Evolutionary conservation across 1,140 invertebrate species (phyloP), one percentile per base, ranked within the genome.

Genomic region (Nebria ingens): DNA sequence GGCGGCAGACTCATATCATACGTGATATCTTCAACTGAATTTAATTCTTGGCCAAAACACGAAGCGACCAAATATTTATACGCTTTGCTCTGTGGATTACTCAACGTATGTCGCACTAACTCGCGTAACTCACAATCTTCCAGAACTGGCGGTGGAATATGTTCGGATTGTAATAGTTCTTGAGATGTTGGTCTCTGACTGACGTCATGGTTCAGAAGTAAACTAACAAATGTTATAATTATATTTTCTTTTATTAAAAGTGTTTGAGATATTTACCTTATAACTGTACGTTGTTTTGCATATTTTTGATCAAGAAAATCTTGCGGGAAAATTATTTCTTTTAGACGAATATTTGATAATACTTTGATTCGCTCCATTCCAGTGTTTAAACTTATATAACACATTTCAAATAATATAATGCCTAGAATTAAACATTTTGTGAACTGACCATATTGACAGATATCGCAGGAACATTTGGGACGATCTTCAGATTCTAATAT

Each of bases 351-450:
- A 60, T 81, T 80, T 21, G 76, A 73, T 17, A 96, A 73, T 15
- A 94, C 77, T 64, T 84, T 81, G 21, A 86, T 83, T 57, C 93
- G 77, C 71, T 98, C 95, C 88, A 96, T 97, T 22, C 80, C 82
- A 0, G 94, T 97, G 1, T 71, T 69, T 19, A 94, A 74, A 0
- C 86, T 82, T 45, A 80, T 83, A 67, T 91, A 89, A 62, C 87
- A 91, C 95, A 98, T 98, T 76, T 95, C 91, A 69, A 94, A 94
- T 53, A 94, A 78, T 55, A 94, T 93, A n/a, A 95, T 88, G 12
- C 91, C 91, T 21, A 91, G 71, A 0, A 78, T 78, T 9, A 34
- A 34, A 6, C n/a, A 34, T 34, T 34, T 9, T 34, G 1, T 21
- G 23, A 17, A 2, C 21, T n/a, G n/a, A n/a, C n/a, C n/a, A n/a